phyloP scores from a whole-genome alignment of 2,888 invertebrate genomes.

The Tuberolachnus salignus region DNA sequence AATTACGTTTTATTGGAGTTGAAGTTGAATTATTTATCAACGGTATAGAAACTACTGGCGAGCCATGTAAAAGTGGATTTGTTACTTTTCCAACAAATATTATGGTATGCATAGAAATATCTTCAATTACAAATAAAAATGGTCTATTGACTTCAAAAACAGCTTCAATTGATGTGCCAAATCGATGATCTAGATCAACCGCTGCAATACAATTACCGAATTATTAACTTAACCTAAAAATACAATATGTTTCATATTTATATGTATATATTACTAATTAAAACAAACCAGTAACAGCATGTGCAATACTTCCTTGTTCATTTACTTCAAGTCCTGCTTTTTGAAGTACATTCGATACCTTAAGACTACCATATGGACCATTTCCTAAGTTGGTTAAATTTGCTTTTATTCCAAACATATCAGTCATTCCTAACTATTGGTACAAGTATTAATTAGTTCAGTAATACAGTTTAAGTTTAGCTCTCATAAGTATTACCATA shows the following conservation, averaged over 20 bases:
- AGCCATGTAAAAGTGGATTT: conserved; percentile 65
- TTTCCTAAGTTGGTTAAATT: conserved; percentile 73
- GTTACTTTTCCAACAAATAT: conserved; percentile 76
- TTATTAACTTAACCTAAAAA: not conserved
- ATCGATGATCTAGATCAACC: conserved; percentile 74
- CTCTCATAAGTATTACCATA: no score
- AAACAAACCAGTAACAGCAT: conserved; percentile 71
- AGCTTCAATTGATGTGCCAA: conserved; percentile 65
- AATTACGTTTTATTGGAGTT: conserved; percentile 20
- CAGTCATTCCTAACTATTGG: conserved; percentile 71
- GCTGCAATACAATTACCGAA: conserved; percentile 63
- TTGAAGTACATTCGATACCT: conserved; percentile 75
- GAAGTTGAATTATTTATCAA: not conserved
- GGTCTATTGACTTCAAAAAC: conserved; percentile 75
- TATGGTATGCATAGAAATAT: conserved; percentile 74
- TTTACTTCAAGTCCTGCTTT: conserved; percentile 78
- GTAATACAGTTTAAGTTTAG: not conserved
- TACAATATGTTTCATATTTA: not conserved
- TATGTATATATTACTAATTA: conserved; percentile 31
- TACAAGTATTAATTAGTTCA: conserved; percentile 57
- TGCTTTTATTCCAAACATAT: conserved; percentile 75
- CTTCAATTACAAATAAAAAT: conserved; percentile 81
- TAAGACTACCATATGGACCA: conserved; percentile 66
- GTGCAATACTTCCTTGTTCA: conserved; percentile 76
- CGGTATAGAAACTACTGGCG: conserved; percentile 7